Evolutionary conservation across 2,888 invertebrate genomes (phyloP).

Genomic region (Camptogramma bilineatum): DNA sequence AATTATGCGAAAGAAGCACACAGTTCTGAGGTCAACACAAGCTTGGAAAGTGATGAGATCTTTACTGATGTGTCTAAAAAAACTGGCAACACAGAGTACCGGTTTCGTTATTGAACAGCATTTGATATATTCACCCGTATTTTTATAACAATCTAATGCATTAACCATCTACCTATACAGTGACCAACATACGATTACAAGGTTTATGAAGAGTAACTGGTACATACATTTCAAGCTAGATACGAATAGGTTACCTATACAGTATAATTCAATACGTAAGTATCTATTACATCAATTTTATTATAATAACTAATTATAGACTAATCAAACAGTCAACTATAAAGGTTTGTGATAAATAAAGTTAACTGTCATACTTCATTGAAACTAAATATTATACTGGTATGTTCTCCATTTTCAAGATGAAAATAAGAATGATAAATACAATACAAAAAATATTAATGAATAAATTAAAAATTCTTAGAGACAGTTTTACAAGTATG

Average conservation of each 20-base stretch:
- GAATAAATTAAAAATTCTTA: constrained; percentile 30
- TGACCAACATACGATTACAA: constrained; percentile 24
- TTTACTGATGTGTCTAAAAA: background rate
- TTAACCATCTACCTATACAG: constrained; percentile 69
- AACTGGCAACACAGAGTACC: constrained; percentile 47
- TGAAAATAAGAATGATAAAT: constrained; percentile 11
- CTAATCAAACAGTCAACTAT: constrained; percentile 21
- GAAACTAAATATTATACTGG: background rate
- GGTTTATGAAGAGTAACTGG: constrained; percentile 22
- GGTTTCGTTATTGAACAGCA: constrained; percentile 61
- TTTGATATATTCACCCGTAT: constrained; percentile 70
- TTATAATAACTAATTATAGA: constrained; percentile 19
- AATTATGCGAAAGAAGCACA: background rate
- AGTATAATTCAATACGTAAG: constrained; percentile 19
- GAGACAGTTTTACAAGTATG: constrained; percentile 66
- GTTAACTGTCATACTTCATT: background rate
- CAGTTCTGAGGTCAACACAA: background rate
- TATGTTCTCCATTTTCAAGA: constrained; percentile 12
- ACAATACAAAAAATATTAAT: constrained; percentile 10
- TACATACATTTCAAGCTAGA: constrained; percentile 28
- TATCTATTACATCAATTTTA: constrained; percentile 27
- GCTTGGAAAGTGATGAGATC: background rate
- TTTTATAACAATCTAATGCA: constrained; percentile 71
- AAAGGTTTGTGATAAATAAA: constrained; percentile 1
- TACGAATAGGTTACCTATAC: constrained; percentile 25